Conservation (phyloP, 64 coral and sea anemone species). For the Dendronephthya gigantea region DNA sequence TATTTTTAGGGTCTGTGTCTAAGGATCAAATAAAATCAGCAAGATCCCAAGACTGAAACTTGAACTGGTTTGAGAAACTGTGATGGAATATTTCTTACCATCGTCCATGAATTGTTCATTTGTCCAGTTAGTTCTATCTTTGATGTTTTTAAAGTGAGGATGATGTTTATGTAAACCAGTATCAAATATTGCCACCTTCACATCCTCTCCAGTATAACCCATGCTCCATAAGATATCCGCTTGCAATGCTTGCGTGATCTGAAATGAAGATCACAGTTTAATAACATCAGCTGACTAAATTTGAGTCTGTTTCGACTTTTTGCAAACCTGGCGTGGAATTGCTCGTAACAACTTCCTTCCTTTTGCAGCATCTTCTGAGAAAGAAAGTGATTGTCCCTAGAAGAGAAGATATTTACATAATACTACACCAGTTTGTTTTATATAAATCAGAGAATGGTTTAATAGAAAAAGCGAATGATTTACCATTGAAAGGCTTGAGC, state of each 20-base stretch:
- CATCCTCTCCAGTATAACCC: constrained; percentile 66
- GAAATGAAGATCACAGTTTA: neutral
- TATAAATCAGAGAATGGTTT: neutral
- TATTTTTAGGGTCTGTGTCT: too few species aligned
- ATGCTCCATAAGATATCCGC: constrained; percentile 96
- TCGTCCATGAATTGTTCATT: constrained; percentile 96
- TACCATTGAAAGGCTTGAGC: neutral
- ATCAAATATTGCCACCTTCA: constrained; percentile 92
- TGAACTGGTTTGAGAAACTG: neutral
- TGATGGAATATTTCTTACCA: constrained; percentile 37
- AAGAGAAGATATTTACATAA: neutral
- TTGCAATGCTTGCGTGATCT: constrained; percentile 85
- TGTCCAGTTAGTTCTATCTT: constrained; percentile 98
- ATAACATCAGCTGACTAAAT: too few species aligned
- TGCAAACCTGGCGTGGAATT: neutral
- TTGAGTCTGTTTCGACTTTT: too few species aligned
- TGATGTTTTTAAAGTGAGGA: constrained; percentile 90
- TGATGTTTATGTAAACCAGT: constrained; percentile 97
- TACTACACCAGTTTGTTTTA: too few species aligned
- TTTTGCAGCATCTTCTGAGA: neutral
- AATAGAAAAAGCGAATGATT: neutral
- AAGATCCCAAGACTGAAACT: too few species aligned
- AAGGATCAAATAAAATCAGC: too few species aligned
- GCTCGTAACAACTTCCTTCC: neutral
- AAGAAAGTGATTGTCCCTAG: neutral